Base-by-base conservation (phyloP, 35 echinoderm and acorn worm species). In the Anneissia japonica region DNA sequence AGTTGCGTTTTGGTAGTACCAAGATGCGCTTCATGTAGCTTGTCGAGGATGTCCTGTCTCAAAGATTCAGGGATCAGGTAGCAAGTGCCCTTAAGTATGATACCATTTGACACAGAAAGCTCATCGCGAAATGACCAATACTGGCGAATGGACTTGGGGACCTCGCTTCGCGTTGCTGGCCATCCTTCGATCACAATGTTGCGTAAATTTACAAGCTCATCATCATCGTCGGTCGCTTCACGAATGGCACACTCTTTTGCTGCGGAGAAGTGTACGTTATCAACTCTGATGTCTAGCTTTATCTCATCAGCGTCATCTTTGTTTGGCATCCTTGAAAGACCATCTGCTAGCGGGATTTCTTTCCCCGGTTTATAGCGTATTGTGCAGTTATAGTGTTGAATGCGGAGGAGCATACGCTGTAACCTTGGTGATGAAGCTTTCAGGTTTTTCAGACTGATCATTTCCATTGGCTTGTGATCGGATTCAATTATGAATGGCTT, bases 341-440 rank as follows among this genome's bases (percentile, higher is more conserved):
- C 92, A 86, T 93, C 87, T 5, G 86, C 82, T 5, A 93, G 28
- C 0, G 85, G 46, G 77, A 93, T 89, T 17, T 86, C 77, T 34
- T 80, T 77, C 9, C 87, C 91, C 16, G 91, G 91, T 74, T 93
- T 93, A 82, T 93, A 93, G 5, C n/a, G 74, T 55, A 93, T 82
- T 17, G 35, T 79, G 16, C 77, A 23, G 31, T 93, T 81, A 72
- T 93, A 93, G 31, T 56, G 76, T 43, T 93, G 87, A 14, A 93
- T 31, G 10, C 87, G 4, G 10, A 93, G 39, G 11, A 86, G 46
- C 56, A 93, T 85, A 11, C 73, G 45, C 35, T 93, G 91, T 11
- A 93, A 72, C 75, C 91, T 43, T 4, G 81, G 37, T 45, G 85
- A 80, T 21, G 90, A 82, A 7, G 28, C 23, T 36, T 35, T 28